Evolutionary conservation across 2,888 invertebrate genomes (phyloP), one percentile per base, ranked within the genome.

Genomic region (Heliconius charithonia): DNA sequence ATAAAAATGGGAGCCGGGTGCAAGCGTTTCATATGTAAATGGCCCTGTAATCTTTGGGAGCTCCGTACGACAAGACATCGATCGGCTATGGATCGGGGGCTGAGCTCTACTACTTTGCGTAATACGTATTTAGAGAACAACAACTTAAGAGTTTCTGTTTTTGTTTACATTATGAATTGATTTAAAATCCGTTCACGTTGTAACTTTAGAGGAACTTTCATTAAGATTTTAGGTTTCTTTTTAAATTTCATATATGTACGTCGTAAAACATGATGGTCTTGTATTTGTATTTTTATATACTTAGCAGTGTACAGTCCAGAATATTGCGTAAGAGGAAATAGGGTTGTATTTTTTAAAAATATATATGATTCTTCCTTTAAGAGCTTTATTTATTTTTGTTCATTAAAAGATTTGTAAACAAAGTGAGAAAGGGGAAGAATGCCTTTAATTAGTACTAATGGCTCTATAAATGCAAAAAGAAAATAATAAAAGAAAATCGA

Each of bases 1-100:
- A 89, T 89, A 89, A 88, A 89, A 89, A 89, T 89, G 91, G 88
- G 87, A 89, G 89, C 88, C 87, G 87, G 89, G 87, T 92, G 90
- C 91, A 91, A 86, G 89, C 89, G 87, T 91, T 93, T 92, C 93
- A 89, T 90, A 94, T 94, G 94, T 93, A 94, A 93, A 94, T 94
- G 88, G 88, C 84, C 81, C 87, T 85, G 90, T 93, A 94, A 94
- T 93, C 94, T 92, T 91, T 88, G 87, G 87, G 86, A 89, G 89
- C 88, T 89, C 83, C 82, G 81, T 82, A 84, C 87, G 89, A 88
- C 88, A 88, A 89, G 87, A 86, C 91, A 91, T 89, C 92, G 91
- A 92, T 92, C 89, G 89, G 83, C 88, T 86, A 87, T 87, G 87
- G 89, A 92, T 91, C 90, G 83, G 79, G 88, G 86, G 84, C 87